Base-by-base conservation (phyloP, 2,888 invertebrate species). In the Acleris literana region DNA sequence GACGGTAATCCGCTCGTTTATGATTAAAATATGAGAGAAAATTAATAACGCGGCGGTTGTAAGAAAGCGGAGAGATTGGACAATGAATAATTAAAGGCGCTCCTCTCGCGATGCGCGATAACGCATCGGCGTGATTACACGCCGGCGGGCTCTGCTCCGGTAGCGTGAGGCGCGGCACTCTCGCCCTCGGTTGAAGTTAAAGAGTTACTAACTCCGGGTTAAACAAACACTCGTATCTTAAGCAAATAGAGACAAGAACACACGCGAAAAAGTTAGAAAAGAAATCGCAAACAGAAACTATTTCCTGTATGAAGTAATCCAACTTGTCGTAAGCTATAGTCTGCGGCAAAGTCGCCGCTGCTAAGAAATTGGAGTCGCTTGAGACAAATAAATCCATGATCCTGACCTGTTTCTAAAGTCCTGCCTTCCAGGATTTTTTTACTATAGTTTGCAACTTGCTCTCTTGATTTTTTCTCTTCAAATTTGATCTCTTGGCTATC, bases 21-120 rank as follows among this genome's bases (percentile, higher is more conserved):
- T 64, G 52, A 64, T 53, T 64, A 64, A 59, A 54, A 64, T 64
- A 64, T 54, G 64, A 64, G 64, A 64, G 64, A 64, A 64, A 64
- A 64, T 58, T 64, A 64, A 64, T 64, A 64, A 52, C 63, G 53
- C 39, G 22, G 53, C 20, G 59, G 48, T 33, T 59, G 53, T 39
- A 64, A 59, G 64, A 64, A 64, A 64, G 64, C 64, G 64, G 64
- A 59, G 53, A 64, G 62, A 53, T 52, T 56, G 44, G 59, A 64
- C 57, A 64, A 64, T 58, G 52, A 64, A 64, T 64, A 64, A 64
- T 64, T 64, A 64, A 58, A 64, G 33, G 52, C 46, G 57, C 44
- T n/a, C 57, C 33, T 16, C 56, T n/a, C 53, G 6, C n/a, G 46
- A 43, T 43, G 13, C 48, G 48, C 16, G 44, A 44, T 48, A 48